phyloP scores from a whole-genome alignment of 30 jellyfish, hydroid and myxozoan species.

The Euphysa ruthae region DNA sequence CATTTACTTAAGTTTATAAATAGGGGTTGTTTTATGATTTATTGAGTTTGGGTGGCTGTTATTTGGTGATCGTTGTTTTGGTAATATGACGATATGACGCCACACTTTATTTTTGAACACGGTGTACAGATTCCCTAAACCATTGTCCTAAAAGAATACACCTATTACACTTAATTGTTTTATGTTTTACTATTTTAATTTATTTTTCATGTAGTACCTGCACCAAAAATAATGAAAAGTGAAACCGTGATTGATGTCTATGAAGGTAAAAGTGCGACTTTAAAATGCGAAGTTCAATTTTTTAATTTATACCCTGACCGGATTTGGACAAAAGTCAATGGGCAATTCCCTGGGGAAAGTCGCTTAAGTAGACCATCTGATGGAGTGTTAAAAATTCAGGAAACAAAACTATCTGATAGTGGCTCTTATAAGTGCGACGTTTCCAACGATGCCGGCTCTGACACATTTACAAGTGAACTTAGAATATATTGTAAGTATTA shows the following conservation, averaged over 20 bases:
- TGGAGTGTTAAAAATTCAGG: neutral
- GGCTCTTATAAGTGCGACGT: constrained; percentile 18
- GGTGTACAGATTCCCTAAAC: too few relatives aligned
- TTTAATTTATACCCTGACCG: constrained; percentile 13
- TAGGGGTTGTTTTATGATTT: too few relatives aligned
- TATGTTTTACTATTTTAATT: too few relatives aligned
- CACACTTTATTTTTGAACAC: too few relatives aligned
- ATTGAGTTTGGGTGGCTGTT: too few relatives aligned
- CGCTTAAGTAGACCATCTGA: constrained; percentile 6
- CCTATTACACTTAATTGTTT: too few relatives aligned
- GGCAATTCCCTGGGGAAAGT: neutral
- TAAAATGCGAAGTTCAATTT: neutral
- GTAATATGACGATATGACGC: too few relatives aligned
- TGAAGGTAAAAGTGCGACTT: neutral
- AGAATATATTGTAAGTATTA: neutral
- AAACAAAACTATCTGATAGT: constrained; percentile 2
- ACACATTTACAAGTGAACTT: neutral
- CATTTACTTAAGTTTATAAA: too few relatives aligned
- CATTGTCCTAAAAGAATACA: too few relatives aligned
- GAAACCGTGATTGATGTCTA: neutral
- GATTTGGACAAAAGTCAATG: constrained; percentile 18
- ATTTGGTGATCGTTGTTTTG: too few relatives aligned
- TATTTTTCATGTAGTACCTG: too few relatives aligned
- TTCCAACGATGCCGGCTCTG: constrained; percentile 2
- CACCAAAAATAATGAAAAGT: neutral